Conservation (phyloP, 2,888 invertebrate genomes). For the Neoaliturus tenellus region DNA sequence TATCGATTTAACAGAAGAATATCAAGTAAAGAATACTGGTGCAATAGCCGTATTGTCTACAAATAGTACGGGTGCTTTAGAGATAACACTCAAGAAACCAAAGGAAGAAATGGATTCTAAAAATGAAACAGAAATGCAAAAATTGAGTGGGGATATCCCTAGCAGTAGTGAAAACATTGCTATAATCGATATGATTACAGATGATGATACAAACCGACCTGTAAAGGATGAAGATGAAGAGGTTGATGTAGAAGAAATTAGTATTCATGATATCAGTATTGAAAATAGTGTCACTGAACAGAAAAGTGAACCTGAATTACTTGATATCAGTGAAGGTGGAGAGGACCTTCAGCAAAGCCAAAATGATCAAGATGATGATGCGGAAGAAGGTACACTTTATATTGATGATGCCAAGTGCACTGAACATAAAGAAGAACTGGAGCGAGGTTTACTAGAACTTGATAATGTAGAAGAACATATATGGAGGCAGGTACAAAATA, state of each 20-base stretch:
- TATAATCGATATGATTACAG: neutral
- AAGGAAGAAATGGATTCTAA: conserved; percentile 15
- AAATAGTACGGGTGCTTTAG: conserved; percentile 31
- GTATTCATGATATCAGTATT: neutral
- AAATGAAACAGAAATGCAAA: neutral
- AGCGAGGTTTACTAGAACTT: neutral
- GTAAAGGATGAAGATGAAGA: conserved; percentile 31
- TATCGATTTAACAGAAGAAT: conserved; percentile 25
- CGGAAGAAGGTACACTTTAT: conserved; percentile 29
- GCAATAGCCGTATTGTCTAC: conserved; percentile 43
- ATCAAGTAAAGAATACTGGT: conserved; percentile 28
- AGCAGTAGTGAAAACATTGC: neutral
- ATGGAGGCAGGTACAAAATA: neutral
- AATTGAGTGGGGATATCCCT: neutral
- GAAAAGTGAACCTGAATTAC: conserved; percentile 16
- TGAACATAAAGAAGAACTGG: conserved; percentile 31
- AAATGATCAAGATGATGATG: conserved; percentile 30
- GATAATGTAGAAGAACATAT: neutral
- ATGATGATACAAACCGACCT: neutral
- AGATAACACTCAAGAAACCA: conserved; percentile 31
- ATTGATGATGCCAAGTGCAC: conserved; percentile 35
- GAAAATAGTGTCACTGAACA: neutral
- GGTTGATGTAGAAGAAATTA: conserved; percentile 28
- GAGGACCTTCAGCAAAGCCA: conserved; percentile 1
- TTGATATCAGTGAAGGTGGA: neutral